Evolutionary conservation across 1,140 invertebrate genomes (phyloP).

Genomic region (Capitella teleta): DNA sequence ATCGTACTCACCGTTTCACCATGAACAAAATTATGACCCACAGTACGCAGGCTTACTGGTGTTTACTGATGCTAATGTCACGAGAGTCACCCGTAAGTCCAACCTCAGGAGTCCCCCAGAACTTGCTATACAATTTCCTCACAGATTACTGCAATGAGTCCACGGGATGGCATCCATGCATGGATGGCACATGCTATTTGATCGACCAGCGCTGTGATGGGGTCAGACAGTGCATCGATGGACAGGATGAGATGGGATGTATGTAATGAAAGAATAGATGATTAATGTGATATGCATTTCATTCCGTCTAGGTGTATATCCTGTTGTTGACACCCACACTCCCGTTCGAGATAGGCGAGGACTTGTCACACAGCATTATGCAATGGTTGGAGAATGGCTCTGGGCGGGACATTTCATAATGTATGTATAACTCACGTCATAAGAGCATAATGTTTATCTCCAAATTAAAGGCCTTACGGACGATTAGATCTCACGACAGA

Average conservation of each 20-base stretch:
- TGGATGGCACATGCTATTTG: not conserved
- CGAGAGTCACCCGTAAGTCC: conserved; percentile 48
- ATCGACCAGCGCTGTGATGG: not conserved
- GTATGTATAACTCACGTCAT: conserved; percentile 31
- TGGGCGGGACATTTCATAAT: conserved; percentile 91
- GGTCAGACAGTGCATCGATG: not conserved
- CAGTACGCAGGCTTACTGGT: conserved; percentile 35
- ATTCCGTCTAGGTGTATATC: conserved; percentile 46
- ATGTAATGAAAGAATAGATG: not conserved
- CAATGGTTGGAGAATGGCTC: conserved; percentile 72
- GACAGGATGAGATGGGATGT: not conserved
- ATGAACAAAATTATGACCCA: too few species aligned
- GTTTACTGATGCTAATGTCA: conserved; percentile 46
- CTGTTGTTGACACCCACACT: conserved; percentile 55
- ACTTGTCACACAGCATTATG: conserved; percentile 74
- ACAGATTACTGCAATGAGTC: not conserved
- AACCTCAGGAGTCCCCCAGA: too few species aligned
- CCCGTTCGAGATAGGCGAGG: conserved; percentile 58
- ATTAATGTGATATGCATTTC: not conserved
- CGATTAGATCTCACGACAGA: conserved; percentile 59
- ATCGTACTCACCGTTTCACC: too few species aligned
- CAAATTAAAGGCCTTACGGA: conserved; percentile 30
- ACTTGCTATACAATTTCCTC: too few species aligned
- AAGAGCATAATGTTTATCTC: not conserved
- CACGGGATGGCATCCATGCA: not conserved